phyloP scores from a whole-genome alignment of 2,113 vertebrate genomes.

The Podarcis cretensis region DNA sequence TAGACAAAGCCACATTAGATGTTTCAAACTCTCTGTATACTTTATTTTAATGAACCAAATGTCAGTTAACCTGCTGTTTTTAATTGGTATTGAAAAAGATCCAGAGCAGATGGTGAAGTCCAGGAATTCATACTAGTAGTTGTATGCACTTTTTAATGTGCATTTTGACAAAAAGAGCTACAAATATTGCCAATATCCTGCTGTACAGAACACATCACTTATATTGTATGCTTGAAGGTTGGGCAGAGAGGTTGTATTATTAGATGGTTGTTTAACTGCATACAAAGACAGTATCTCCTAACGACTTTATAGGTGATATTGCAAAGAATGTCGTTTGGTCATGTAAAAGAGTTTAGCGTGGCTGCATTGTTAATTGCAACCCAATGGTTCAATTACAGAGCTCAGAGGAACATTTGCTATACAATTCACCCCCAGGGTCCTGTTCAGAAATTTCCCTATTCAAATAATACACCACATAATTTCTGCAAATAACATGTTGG shows the following conservation, averaged over 20 bases:
- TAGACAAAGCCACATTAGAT: neutral
- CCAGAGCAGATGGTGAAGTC: slow-evolving; percentile 38
- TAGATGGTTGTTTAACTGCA: neutral
- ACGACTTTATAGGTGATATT: neutral
- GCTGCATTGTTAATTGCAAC: neutral
- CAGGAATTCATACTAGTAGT: slow-evolving; percentile 35
- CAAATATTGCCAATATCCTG: neutral
- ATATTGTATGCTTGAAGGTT: neutral
- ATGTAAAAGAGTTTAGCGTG: neutral
- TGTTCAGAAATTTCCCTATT: neutral
- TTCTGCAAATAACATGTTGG: neutral
- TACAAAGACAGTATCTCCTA: neutral
- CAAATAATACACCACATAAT: neutral
- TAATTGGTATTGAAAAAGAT: slow-evolving; percentile 42
- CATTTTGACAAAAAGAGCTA: slow-evolving; percentile 33
- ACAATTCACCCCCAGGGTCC: slow-evolving; percentile 10
- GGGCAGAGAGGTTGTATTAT: neutral
- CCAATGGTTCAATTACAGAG: neutral
- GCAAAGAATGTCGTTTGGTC: neutral
- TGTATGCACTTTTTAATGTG: slow-evolving; percentile 26
- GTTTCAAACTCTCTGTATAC: neutral
- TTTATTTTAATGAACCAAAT: neutral
- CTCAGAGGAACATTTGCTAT: slow-evolving; percentile 19
- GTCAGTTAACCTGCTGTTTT: slow-evolving; percentile 23
- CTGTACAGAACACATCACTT: neutral